phyloP scores from a whole-genome alignment of 2,888 invertebrate species.

The Chaitophorus viminalis region DNA sequence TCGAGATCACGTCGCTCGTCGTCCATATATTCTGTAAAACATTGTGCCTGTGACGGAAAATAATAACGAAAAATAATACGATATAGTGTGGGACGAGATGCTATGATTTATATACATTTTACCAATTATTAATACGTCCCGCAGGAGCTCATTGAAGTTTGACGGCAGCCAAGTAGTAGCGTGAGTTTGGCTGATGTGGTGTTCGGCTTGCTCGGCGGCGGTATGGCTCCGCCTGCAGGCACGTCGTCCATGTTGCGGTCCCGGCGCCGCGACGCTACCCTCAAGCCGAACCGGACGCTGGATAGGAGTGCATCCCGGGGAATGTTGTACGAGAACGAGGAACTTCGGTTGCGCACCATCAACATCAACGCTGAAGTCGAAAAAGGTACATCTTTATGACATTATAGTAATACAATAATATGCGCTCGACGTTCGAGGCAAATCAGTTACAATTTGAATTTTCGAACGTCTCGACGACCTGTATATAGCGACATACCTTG shows the following conservation, averaged over 20 bases:
- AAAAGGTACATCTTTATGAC: conserved; percentile 73
- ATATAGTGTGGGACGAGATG: too few species aligned
- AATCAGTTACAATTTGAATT: too few species aligned
- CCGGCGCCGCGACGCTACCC: conserved; percentile 85
- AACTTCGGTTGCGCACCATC: conserved; percentile 85
- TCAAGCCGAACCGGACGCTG: conserved; percentile 89
- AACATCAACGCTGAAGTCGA: conserved; percentile 94
- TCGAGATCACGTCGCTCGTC: too few species aligned
- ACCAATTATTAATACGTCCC: background rate
- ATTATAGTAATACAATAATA: too few species aligned
- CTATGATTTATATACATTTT: too few species aligned
- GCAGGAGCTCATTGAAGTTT: background rate
- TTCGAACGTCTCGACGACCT: too few species aligned
- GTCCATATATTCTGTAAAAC: too few species aligned
- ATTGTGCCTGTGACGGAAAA: too few species aligned
- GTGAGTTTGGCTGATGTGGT: conserved; percentile 45
- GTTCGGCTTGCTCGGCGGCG: conserved; percentile 62
- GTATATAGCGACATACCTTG: too few species aligned
- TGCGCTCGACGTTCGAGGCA: too few species aligned
- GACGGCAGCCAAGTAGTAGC: background rate
- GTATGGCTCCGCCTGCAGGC: conserved; percentile 72
- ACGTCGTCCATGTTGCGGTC: conserved; percentile 84
- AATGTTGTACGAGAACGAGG: conserved; percentile 94
- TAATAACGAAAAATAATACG: too few species aligned
- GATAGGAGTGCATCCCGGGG: conserved; percentile 91